Percentiles rank a stretch among this genome's conserved stretches.
These are phyloP conservation scores for Spermophilus dauricus DNA, from an alignment of 2,113 vertebrate genomes.

Conservation along the genomic window DNA sequence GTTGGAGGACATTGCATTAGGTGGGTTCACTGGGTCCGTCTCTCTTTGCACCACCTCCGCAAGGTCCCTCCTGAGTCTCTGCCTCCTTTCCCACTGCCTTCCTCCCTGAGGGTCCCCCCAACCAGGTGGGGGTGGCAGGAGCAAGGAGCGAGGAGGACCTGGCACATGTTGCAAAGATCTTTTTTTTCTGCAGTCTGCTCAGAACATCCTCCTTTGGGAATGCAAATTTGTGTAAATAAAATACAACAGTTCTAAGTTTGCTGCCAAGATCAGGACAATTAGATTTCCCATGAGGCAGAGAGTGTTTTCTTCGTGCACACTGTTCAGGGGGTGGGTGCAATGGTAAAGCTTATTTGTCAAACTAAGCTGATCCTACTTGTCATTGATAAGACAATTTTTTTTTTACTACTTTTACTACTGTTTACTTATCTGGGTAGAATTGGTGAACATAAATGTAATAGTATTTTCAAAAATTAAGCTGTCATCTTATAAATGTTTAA, in stretches of 20 bases:
- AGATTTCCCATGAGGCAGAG: conserved; percentile 59
- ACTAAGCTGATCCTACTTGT: neutral
- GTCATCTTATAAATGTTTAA: conserved; percentile 42
- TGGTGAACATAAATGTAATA: neutral
- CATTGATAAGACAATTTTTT: neutral
- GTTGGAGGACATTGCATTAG: fast-evolving
- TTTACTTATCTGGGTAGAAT: conserved; percentile 52
- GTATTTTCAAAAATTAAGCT: conserved; percentile 58
- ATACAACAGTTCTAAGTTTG: neutral
- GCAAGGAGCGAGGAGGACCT: neutral
- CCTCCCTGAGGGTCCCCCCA: no score
- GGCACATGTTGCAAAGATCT: neutral
- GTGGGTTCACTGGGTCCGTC: no score
- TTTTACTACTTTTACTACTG: conserved; percentile 25
- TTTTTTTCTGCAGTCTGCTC: neutral
- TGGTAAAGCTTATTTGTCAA: conserved; percentile 52
- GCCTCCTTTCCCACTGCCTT: no score
- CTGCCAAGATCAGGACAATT: conserved; percentile 61
- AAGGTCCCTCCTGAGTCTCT: no score
- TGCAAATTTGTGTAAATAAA: conserved; percentile 71
- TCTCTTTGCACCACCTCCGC: no score
- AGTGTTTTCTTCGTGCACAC: neutral
- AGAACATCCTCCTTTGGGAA: conserved; percentile 62
- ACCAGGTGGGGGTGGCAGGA: no score
- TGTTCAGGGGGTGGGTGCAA: conserved; percentile 29